A percentile compares a stretch with the other conserved stretches of the same genome.
Evolutionary conservation across 92 coral and sea anemone species (phyloP).

Genomic region (Epizoanthus rinbou): DNA sequence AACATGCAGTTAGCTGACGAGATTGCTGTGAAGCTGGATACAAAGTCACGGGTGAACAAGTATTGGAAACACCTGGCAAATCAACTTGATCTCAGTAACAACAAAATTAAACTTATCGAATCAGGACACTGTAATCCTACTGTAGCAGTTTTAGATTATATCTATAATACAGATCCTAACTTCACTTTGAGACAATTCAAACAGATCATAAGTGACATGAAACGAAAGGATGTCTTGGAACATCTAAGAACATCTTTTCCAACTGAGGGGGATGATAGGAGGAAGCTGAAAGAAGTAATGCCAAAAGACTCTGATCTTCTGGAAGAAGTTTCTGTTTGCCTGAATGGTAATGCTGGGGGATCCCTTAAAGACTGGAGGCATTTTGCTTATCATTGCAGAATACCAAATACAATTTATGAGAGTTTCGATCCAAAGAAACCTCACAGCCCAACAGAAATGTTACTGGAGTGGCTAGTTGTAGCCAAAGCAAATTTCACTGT

Average conservation of each 20-base stretch:
- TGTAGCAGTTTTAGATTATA: slow-evolving; percentile 16
- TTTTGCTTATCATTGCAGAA: slow-evolving; percentile 15
- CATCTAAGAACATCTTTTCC: neutral
- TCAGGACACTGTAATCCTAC: slow-evolving; percentile 21
- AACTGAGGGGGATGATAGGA: neutral
- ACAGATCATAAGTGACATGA: neutral
- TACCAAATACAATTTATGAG: slow-evolving; percentile 5
- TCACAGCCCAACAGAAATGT: slow-evolving; percentile 36
- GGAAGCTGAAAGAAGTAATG: neutral
- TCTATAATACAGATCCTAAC: neutral
- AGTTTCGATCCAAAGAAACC: slow-evolving; percentile 18
- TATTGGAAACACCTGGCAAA: slow-evolving; percentile 23
- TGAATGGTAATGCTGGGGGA: slow-evolving; percentile 26
- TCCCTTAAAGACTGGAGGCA: slow-evolving; percentile 23
- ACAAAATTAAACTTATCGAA: neutral
- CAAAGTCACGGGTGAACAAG: neutral
- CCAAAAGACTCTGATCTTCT: slow-evolving; percentile 37
- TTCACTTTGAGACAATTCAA: slow-evolving; percentile 12
- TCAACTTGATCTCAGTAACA: neutral
- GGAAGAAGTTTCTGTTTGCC: slow-evolving; percentile 14
- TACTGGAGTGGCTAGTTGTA: slow-evolving; percentile 37
- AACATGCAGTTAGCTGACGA: slow-evolving; percentile 11
- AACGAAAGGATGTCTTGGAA: slow-evolving; percentile 20
- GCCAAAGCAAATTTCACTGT: slow-evolving; percentile 20
- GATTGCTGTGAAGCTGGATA: slow-evolving; percentile 2